Evolutionary conservation across 2,113 vertebrate species (phyloP).

Genomic region (Mesembrinibis cayennensis): DNA sequence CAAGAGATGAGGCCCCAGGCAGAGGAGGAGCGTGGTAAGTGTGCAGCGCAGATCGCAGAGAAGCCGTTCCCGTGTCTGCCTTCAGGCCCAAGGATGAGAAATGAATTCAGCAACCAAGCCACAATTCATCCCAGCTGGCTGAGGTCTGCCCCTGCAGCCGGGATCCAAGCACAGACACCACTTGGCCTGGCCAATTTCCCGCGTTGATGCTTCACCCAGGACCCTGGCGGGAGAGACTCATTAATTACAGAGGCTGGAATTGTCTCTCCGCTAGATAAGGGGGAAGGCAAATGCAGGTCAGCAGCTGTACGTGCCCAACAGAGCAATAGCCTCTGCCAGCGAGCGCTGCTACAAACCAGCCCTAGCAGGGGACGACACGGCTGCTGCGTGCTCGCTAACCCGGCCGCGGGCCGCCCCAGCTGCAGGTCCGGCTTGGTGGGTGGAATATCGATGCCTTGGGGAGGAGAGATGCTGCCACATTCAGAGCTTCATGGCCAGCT

Average conservation of each 20-base stretch:
- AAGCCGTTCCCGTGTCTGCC: not conserved
- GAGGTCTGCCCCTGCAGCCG: not conserved
- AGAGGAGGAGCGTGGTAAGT: not conserved
- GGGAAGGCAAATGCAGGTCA: not conserved
- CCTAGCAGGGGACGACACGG: not conserved
- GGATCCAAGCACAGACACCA: not conserved
- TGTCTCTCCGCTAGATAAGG: not conserved
- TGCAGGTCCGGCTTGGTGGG: too few relatives aligned
- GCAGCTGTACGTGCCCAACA: not conserved
- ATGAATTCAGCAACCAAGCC: not conserved
- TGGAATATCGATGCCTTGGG: not conserved
- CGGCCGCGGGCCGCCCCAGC: not conserved
- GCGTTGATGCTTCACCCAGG: not conserved
- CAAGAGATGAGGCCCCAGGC: not conserved
- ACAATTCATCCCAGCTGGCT: not conserved
- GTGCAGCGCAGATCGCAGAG: not conserved
- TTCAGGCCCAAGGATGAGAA: not conserved
- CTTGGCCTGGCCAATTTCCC: constrained; percentile 22
- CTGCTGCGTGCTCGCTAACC: not conserved
- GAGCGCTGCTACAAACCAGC: not conserved
- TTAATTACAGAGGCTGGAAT: constrained; percentile 49
- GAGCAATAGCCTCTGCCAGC: not conserved
- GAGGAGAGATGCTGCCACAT: not conserved
- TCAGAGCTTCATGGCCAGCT: not conserved
- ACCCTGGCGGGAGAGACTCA: not conserved